Conservation (phyloP, 2,797 vertebrate genomes). For the Intellagama lesueurii region DNA sequence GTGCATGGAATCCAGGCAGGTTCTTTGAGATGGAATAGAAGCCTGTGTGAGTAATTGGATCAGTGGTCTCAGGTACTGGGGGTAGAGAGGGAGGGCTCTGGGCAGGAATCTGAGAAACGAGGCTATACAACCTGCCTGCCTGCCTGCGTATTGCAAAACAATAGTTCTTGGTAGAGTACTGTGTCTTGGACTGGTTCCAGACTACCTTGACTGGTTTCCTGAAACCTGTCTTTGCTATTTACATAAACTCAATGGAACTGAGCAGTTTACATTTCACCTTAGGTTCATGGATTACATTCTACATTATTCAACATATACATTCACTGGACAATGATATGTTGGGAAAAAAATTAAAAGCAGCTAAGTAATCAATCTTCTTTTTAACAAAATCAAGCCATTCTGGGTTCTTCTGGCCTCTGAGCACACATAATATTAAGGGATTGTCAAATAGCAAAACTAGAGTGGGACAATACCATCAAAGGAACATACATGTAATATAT, state of each 20-base stretch:
- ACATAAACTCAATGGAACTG: neutral
- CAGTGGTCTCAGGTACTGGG: neutral
- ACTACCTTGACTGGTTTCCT: neutral
- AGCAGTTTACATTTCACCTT: neutral
- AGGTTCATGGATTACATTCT: neutral
- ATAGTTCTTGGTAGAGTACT: neutral
- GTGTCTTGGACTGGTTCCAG: neutral
- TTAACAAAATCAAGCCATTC: conserved; percentile 4
- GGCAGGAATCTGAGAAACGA: neutral
- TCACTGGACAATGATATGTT: neutral
- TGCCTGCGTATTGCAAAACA: neutral
- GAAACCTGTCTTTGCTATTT: neutral
- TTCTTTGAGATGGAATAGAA: neutral
- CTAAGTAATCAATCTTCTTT: neutral
- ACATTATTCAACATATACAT: conserved; percentile 5
- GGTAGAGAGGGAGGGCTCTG: neutral
- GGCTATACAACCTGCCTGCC: neutral
- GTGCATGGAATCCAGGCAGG: neutral
- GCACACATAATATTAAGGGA: neutral
- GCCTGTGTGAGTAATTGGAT: neutral
- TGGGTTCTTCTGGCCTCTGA: neutral
- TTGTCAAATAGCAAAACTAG: neutral
- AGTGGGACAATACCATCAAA: neutral
- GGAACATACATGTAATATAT: neutral
- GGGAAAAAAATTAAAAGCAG: neutral